Evolutionary conservation across 2,888 invertebrate species (phyloP), one percentile per base, ranked within the genome.

Genomic region (Drosophila vallismaia): DNA sequence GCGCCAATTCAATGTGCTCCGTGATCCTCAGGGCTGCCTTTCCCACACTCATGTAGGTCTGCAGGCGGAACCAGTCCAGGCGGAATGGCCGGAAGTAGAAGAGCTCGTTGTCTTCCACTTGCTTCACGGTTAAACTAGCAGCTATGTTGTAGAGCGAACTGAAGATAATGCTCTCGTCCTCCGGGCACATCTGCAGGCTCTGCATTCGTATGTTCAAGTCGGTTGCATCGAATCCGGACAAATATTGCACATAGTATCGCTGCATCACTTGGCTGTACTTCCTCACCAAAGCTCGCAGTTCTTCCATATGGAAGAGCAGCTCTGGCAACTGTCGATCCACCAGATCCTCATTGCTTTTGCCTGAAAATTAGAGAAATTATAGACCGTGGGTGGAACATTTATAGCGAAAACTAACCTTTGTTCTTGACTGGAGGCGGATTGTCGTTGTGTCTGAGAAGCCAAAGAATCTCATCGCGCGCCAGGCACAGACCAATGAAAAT

Each of bases 181-280:
- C 99, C 0, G 98, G 97, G 82, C 96, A 96, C 14, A 95, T 94
- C 84, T 95, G 95, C 54, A 97, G 92, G 90, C 95, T 96, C 88
- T 97, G 97, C 90, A 95, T 95, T 92, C 96, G 94, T 81, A 97
- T 93, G 89, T 97, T 97, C 31, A 99, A 92, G 64, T 97, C 96
- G 26, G 97, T 96, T 14, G 99, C 97, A 93, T 99, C 99, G 92
- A 97, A 99, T 9, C 98, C 98, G 38, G 97, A 95, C 59, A 99
- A 93, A 93, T 98, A 99, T 92, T 99, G 98, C 28, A 99, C 97
- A 92, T 98, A 99, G 91, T 99, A 99, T 74, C 98, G 94, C 92
- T 99, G 99, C 93, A 99, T 96, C 7, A 99, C 98, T 92, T 98
- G 97, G 83, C 97, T 97, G 91, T 99, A 98, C 91, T 99, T 99